Evolutionary conservation across 2,797 vertebrate species (phyloP), one percentile per base, ranked within the genome.

Genomic region (Sternotherus odoratus): DNA sequence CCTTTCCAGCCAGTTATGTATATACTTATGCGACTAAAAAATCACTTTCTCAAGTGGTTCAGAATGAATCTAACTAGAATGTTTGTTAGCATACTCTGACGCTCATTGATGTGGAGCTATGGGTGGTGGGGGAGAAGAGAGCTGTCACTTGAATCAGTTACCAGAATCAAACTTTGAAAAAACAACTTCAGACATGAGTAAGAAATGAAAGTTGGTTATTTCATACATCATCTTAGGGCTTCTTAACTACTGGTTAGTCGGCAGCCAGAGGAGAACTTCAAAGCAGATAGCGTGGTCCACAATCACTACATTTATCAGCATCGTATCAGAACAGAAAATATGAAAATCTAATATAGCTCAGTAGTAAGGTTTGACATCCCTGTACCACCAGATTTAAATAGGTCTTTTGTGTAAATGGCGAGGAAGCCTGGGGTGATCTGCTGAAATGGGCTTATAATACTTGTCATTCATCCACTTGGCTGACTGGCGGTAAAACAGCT

Each of bases 171-270:
- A 48, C 93, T 88, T 50, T 79, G 78, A 79, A 84, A 86, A 36
- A 69, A 91, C n/a, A 92, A 85, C 81, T 49, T 77, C 50, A 48
- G 85, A 79, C 78, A n/a, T 30, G 83, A 66, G 87, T 81, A 28
- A 88, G 79, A 81, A 56, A 82, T 46, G 49, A 91, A 80, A 51
- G 24, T 51, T 8, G 16, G 63, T 69, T 88, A 77, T 0, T 78
- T 69, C 91, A 24, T 83, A 82, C 77, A 74, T 33, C 63, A 69
- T 54, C 83, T 21, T 12, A 81, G 50, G 78, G 77, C 36, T 53
- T 94, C 83, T 82, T 72, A 77, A 91, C 48, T 16, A 16, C 39
- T 13, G 54, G 39, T 78, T 69, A n/a, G 4, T 1, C 10, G 72
- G 16, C 86, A 23, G 80, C 26, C 66, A 28, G 82, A 66, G 79